These are phyloP conservation scores for Mormoops blainvillei DNA, from an alignment of 2,113 vertebrate genomes.

Conservation along the genomic window DNA sequence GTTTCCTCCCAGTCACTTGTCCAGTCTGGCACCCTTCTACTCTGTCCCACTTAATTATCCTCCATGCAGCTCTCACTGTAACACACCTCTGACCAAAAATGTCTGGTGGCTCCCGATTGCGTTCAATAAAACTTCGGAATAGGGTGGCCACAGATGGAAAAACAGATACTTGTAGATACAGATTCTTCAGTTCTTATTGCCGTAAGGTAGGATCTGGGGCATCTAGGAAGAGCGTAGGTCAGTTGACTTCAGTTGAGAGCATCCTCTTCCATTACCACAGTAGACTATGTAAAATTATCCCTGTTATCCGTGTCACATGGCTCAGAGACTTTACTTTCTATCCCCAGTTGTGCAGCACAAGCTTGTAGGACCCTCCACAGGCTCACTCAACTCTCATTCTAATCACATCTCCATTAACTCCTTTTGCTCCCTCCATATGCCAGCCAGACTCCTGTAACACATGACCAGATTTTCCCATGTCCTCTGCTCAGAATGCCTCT, in stretches of 20 bases:
- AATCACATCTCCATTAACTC: background rate
- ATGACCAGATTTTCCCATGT: background rate
- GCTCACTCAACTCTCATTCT: background rate
- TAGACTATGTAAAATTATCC: background rate
- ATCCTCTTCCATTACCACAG: background rate
- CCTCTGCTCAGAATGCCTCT: background rate
- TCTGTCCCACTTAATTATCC: background rate
- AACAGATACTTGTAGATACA: background rate
- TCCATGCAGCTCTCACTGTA: background rate
- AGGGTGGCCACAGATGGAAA: background rate
- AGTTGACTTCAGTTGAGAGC: background rate
- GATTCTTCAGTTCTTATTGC: background rate
- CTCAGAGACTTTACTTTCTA: background rate
- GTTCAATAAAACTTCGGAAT: background rate
- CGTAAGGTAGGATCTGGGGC: background rate
- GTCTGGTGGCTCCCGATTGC: background rate
- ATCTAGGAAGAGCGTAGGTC: background rate
- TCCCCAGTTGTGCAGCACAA: rapidly evolving
- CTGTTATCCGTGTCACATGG: background rate
- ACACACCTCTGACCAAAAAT: background rate
- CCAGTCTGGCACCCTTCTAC: background rate
- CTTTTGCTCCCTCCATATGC: too few relatives aligned
- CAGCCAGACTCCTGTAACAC: background rate
- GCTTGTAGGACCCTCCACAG: background rate
- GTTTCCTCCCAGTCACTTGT: background rate